These are phyloP conservation scores for Grammomys surdaster DNA, from an alignment of 2,113 vertebrate species.

Conservation along the genomic window DNA sequence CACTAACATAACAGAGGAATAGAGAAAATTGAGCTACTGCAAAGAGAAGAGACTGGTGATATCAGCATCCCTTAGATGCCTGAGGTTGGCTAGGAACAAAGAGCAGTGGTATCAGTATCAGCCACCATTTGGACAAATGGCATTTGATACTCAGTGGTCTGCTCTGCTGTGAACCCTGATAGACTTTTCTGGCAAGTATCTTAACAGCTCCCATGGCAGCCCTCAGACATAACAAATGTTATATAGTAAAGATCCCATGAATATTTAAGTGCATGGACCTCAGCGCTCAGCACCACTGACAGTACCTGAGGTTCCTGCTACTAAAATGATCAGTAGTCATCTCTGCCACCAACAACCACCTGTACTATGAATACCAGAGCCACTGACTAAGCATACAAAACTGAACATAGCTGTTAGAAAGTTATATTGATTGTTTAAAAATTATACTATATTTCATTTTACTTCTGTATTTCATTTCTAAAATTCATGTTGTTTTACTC, in stretches of 20 bases:
- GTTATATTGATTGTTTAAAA: not conserved
- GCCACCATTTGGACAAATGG: not conserved
- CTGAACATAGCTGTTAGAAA: not conserved
- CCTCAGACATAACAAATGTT: not conserved
- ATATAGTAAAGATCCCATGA: not conserved
- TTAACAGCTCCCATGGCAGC: not conserved
- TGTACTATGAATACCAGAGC: not conserved
- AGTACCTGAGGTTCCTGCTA: not conserved
- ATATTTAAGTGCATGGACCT: not conserved
- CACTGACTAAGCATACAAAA: not conserved
- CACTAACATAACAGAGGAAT: not conserved
- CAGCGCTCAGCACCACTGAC: not conserved
- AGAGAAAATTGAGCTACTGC: not conserved
- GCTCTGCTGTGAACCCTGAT: not conserved
- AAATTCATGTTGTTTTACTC: not conserved
- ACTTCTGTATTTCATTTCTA: constrained; percentile 5
- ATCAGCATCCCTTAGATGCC: not conserved
- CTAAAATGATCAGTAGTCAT: not conserved
- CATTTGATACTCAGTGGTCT: not conserved
- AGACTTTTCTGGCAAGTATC: not conserved
- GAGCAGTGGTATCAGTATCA: not conserved
- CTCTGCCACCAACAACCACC: too few relatives aligned
- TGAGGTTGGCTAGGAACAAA: not conserved
- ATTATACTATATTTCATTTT: not conserved
- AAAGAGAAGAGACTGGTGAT: not conserved